These are phyloP conservation scores for Colossoma macropomum DNA, from an alignment of 2,113 vertebrate genomes.

Conservation along the genomic window DNA sequence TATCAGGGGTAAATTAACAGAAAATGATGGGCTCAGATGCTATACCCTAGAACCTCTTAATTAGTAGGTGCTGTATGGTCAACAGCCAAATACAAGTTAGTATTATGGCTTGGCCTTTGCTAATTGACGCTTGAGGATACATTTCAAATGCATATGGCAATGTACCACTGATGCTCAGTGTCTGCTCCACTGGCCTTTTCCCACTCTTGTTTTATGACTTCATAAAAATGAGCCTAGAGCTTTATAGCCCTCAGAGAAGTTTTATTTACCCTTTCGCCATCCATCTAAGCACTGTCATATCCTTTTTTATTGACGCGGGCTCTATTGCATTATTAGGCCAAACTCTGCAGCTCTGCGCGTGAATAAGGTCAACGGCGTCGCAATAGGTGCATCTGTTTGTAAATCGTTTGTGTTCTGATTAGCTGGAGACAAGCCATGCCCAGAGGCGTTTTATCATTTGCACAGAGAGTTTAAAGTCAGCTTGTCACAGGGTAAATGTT, in stretches of 20 bases:
- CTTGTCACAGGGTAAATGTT: constrained; percentile 1
- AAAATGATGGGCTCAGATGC: background rate
- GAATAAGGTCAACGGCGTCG: constrained; percentile 3
- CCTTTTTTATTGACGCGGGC: constrained; percentile 3
- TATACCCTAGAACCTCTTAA: background rate
- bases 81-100: background rate
- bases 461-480: background rate
- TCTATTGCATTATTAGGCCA: constrained; percentile 6
- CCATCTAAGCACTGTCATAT: constrained; percentile 24
- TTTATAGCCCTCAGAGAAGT: constrained; percentile 33
- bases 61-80: constrained; percentile 13
- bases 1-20: constrained; percentile 1
- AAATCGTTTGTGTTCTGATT: constrained; percentile 27
- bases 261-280: constrained; percentile 36
- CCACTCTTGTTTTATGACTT: constrained; percentile 42
- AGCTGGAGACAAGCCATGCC: background rate
- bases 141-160: background rate
- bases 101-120: background rate
- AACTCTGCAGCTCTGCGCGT: background rate
- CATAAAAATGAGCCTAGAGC: constrained; percentile 38
- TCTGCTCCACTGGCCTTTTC: constrained; percentile 27
- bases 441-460: background rate
- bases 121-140: constrained; percentile 12
- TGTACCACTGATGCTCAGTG: constrained; percentile 8
- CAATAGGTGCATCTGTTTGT: constrained; percentile 10